Conservation (phyloP, 2,113 vertebrate species). For the Helogale parvula region DNA sequence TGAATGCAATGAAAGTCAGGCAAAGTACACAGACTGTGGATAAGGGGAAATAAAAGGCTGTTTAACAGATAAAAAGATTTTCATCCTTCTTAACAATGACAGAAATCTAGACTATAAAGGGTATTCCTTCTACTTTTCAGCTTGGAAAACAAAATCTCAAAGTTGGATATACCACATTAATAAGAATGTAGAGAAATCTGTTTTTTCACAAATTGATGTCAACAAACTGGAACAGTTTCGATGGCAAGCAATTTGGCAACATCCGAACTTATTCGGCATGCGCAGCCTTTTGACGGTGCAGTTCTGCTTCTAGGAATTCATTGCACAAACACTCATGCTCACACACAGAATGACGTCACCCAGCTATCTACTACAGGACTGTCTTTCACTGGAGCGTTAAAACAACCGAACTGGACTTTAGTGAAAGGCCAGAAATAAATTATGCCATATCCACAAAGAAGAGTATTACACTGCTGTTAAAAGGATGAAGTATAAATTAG, state of each 20-base stretch:
- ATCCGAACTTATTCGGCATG: neutral
- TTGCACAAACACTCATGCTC: neutral
- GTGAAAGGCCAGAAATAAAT: neutral
- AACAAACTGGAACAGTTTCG: neutral
- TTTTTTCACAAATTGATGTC: neutral
- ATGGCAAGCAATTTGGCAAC: neutral
- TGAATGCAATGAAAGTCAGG: neutral
- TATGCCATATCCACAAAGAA: neutral
- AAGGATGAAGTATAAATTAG: neutral
- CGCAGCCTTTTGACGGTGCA: neutral
- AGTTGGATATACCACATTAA: neutral
- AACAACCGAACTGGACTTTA: neutral
- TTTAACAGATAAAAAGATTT: neutral
- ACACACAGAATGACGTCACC: neutral
- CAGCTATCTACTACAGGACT: neutral
- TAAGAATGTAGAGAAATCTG: neutral
- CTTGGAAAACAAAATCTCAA: constrained; percentile 27
- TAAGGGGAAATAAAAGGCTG: neutral
- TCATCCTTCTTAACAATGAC: neutral
- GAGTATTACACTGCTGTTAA: neutral
- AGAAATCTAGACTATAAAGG: neutral
- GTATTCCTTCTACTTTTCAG: neutral
- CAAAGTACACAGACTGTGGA: neutral
- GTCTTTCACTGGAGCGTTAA: neutral
- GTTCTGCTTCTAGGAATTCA: constrained; percentile 1